phyloP scores from a whole-genome alignment of 2,888 invertebrate species.

The Drosophila hawaiiensis region DNA sequence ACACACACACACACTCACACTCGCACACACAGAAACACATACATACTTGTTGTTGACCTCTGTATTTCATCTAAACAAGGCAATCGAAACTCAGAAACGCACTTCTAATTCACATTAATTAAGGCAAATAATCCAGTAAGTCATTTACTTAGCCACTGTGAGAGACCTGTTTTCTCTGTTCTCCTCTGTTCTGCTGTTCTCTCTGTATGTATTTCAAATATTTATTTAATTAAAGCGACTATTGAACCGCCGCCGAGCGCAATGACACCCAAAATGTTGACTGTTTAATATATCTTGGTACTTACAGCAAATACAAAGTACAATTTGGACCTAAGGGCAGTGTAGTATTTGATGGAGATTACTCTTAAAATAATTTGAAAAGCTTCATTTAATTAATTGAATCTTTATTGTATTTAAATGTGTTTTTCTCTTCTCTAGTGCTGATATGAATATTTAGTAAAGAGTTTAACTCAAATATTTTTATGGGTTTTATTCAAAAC shows the following conservation, averaged over 20 bases:
- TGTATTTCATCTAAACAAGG: constrained; percentile 11
- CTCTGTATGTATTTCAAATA: constrained; percentile 27
- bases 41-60: not conserved
- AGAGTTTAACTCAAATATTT: not conserved
- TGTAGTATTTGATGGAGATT: not conserved
- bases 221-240: constrained; percentile 45
- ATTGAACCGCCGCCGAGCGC: constrained; percentile 23
- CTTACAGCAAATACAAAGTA: not conserved
- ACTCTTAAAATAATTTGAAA: not conserved
- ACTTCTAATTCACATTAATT: constrained; percentile 51
- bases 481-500: too few relatives aligned
- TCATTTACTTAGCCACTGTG: constrained; percentile 29
- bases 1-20: not conserved
- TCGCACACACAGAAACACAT: not conserved
- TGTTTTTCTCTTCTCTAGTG: not conserved
- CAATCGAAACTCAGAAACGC: constrained; percentile 15
- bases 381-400: not conserved
- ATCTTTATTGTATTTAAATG: not conserved
- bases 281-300: constrained; percentile 14
- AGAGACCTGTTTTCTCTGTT: constrained; percentile 5
- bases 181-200: not conserved
- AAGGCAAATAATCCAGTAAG: constrained; percentile 53
- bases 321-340: not conserved
- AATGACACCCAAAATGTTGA: constrained; percentile 28
- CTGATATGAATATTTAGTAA: not conserved